phyloP scores from a whole-genome alignment of 2,797 vertebrate genomes.

The Myripristis murdjan region DNA sequence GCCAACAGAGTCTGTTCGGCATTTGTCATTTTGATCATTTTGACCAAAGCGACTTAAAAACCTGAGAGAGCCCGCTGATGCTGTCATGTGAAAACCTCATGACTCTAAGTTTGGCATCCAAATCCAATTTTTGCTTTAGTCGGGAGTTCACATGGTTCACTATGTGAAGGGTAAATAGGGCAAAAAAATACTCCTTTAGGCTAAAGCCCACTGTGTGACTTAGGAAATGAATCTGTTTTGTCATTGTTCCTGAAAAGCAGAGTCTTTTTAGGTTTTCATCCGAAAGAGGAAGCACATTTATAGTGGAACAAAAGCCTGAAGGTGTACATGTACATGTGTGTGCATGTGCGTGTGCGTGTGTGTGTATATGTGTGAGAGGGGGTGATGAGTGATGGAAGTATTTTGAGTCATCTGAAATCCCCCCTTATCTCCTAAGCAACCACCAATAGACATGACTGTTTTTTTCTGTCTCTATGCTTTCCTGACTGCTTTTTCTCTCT shows the following conservation, averaged over 20 bases:
- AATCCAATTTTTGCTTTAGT: background rate
- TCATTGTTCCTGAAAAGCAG: background rate
- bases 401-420: constrained; percentile 44
- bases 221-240: constrained; percentile 1
- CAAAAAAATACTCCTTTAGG: background rate
- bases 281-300: too few species aligned
- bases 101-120: constrained; percentile 13
- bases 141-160: background rate
- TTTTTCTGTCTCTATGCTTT: background rate
- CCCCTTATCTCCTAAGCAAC: constrained; percentile 9
- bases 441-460: constrained; percentile 6
- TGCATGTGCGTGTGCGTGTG: constrained; percentile 6
- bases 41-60: background rate
- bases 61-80: background rate
- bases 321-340: background rate
- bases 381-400: background rate
- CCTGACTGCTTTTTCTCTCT: background rate
- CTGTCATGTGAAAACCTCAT: constrained; percentile 48
- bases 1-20: background rate
- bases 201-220: background rate
- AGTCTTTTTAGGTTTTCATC: too few species aligned
- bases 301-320: too few species aligned
- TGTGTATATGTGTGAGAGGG: constrained; percentile 8
- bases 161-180: background rate
- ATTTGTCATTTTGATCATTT: constrained; percentile 5